Percentiles rank a stretch among this genome's conserved stretches.
Conservation (phyloP, 2,797 vertebrate species). For the Arnoldichthys spilopterus region DNA sequence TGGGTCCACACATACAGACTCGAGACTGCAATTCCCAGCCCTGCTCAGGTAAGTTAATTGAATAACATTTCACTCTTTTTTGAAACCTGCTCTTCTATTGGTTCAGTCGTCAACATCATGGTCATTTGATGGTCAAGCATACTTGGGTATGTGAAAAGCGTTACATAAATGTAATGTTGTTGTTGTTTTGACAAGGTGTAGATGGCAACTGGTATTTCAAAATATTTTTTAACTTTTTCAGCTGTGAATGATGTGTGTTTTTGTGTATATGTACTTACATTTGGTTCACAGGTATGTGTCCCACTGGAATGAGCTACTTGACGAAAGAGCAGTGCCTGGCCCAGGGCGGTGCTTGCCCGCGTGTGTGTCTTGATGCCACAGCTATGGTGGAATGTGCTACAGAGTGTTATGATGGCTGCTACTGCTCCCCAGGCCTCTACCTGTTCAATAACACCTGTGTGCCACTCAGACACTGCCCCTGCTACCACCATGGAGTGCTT, state of each 20-base stretch:
- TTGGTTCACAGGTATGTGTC: slow-evolving; percentile 77
- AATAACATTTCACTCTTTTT: no score
- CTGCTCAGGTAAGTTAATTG: slow-evolving; percentile 73
- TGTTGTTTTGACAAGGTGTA: no score
- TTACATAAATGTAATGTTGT: no score
- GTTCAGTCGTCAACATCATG: neutral
- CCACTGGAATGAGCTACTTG: slow-evolving; percentile 76
- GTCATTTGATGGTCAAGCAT: no score
- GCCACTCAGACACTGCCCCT: slow-evolving; percentile 74
- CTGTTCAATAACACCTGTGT: slow-evolving; percentile 83
- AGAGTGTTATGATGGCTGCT: slow-evolving; percentile 81
- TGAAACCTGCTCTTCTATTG: neutral
- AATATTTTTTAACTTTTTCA: no score
- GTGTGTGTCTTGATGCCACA: slow-evolving; percentile 83
- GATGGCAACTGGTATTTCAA: no score
- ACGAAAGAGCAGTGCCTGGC: slow-evolving; percentile 75
- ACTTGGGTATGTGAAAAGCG: no score
- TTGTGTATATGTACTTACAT: slow-evolving; percentile 8
- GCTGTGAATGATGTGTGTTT: neutral
- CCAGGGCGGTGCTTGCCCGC: slow-evolving; percentile 79
- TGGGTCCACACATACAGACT: slow-evolving; percentile 85
- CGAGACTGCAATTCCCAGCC: slow-evolving; percentile 85
- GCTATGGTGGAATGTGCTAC: slow-evolving; percentile 81
- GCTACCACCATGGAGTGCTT: slow-evolving; percentile 79
- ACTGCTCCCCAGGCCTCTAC: slow-evolving; percentile 81